Evolutionary conservation across 2,113 vertebrate genomes (phyloP).

Genomic region (Passer montanus): DNA sequence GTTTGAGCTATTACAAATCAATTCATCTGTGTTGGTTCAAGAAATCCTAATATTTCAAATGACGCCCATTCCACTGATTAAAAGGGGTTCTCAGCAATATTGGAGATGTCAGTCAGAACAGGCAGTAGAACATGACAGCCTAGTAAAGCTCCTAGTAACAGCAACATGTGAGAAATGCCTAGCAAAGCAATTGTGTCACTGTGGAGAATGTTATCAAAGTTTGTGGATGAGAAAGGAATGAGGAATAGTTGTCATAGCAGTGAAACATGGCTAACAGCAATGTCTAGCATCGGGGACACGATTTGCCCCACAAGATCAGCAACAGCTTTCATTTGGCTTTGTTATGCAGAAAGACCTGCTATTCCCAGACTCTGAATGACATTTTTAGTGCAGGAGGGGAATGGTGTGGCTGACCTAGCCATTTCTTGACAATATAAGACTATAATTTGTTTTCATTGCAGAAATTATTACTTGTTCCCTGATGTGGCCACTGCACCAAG

Average conservation of each 20-base stretch:
- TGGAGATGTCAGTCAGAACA: neutral
- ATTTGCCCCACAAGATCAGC: neutral
- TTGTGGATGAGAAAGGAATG: neutral
- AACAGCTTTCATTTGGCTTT: neutral
- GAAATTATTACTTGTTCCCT: neutral
- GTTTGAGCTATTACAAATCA: neutral
- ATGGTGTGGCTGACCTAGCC: neutral
- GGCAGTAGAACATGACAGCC: neutral
- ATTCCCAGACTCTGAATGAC: neutral
- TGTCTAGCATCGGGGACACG: neutral
- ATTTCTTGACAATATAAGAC: neutral
- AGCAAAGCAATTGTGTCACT: neutral
- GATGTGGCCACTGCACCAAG: neutral
- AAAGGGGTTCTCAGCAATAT: accelerated
- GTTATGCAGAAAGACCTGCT: accelerated
- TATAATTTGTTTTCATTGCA: neutral
- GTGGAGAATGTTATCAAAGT: neutral
- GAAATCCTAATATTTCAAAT: neutral
- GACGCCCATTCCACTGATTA: neutral
- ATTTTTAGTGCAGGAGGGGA: neutral
- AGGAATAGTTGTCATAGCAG: neutral
- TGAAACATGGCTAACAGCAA: neutral
- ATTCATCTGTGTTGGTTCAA: neutral
- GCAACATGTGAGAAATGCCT: neutral
- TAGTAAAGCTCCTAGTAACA: neutral